Percentiles rank a stretch among this genome's conserved stretches.
phyloP scores from a whole-genome alignment of 1,140 invertebrate genomes.

The Scylla paramamosain region DNA sequence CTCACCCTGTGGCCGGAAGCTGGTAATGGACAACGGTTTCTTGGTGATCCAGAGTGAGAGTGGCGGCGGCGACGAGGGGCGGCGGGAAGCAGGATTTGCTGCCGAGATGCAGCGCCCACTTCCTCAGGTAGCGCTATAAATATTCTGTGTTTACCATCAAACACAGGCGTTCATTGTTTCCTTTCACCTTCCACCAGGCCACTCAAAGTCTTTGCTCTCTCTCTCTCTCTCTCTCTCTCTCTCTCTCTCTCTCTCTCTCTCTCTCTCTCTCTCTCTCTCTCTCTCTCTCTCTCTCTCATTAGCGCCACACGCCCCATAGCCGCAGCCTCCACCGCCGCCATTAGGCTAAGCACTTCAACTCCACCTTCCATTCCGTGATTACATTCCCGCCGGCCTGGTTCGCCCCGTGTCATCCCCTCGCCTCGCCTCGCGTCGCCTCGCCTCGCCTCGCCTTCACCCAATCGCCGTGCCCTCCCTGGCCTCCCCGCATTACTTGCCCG shows the following conservation, averaged over 20 bases:
- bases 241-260: background rate
- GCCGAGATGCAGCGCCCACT: background rate
- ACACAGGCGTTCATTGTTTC: background rate
- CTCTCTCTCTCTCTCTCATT: background rate
- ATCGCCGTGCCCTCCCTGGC: background rate
- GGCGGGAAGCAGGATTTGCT: background rate
- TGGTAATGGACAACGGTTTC: conserved; percentile 11
- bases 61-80: background rate
- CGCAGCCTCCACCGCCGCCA: background rate
- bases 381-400: background rate
- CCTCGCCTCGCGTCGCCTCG: no score
- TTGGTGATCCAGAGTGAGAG: background rate
- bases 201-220: background rate
- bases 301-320: background rate
- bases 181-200: background rate
- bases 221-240: conserved; percentile 30
- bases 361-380: background rate
- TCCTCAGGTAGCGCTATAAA: conserved; percentile 11
- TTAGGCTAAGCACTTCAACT: background rate
- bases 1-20: background rate
- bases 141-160: conserved; percentile 19
- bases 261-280: conserved; percentile 34
- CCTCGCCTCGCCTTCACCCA: background rate
- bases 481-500: background rate
- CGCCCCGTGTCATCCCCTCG: background rate